Base-by-base conservation (phyloP, 2,113 vertebrate genomes). In the Fulica atra region DNA sequence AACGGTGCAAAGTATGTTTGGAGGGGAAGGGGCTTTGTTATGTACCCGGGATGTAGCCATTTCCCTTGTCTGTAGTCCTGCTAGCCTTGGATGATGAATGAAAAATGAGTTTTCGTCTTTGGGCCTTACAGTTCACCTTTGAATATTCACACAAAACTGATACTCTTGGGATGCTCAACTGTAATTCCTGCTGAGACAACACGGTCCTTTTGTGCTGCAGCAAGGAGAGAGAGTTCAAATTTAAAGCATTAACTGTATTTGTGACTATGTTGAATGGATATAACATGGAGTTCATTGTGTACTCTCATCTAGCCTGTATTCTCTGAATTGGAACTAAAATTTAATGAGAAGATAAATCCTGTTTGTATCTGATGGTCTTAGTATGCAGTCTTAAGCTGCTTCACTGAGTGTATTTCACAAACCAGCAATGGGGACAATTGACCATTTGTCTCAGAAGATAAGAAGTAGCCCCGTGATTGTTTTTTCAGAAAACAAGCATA, bases 381-480 rank as follows among this genome's bases (percentile, higher is more conserved):
- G 21, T 46, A 31, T 0, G 6, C 7, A n/a, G 6, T n/a, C 51
- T 38, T 42, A 56, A 68, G 4, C 8, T 80, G 48, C 53, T 74
- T 74, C 26, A 38, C 13, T 38, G 18, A 54, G 5, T 13, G 42
- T 25, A 19, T 64, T 86, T 94, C 35, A 65, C 26, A 53, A 86
- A 71, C 8, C 2, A 1, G 12, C 18, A 40, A 1, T 16, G 46
- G 38, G 68, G 48, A 54, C 5, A 33, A 28, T 4, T 17, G 3
- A 56, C 35, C 7, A 40, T 25, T 28, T 40, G 16, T 61, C 25
- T 38, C 23, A 54, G 60, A 69, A 38, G 12, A 26, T 54, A 15
- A 24, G 14, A 23, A 50, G 26, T 46, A 73, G 14, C 10, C 23
- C 4, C 9, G 11, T 21, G 14, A 26, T 38, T 44, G 13, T 6